phyloP scores from a whole-genome alignment of 2,113 vertebrate species.

The Gadus chalcogrammus region DNA sequence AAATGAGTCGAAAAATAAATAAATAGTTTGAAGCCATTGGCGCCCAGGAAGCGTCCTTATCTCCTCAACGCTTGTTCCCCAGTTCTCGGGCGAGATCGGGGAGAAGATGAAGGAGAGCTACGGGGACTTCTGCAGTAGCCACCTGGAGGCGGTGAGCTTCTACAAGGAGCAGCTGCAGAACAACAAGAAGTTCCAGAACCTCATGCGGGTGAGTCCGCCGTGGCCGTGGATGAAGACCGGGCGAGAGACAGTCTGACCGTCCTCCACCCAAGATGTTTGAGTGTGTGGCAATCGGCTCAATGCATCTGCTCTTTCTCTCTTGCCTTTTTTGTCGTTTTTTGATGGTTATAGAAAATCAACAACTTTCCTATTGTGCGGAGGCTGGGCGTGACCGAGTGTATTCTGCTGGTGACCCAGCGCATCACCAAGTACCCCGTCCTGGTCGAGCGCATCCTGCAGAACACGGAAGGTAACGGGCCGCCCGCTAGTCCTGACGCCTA shows the following conservation, averaged over 20 bases:
- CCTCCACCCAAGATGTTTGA: background rate
- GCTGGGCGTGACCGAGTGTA: constrained; percentile 88
- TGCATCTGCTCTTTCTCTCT: background rate
- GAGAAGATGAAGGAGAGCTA: constrained; percentile 89
- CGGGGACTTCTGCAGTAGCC: constrained; percentile 84
- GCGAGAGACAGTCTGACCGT: background rate
- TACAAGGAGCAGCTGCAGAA: constrained; percentile 91
- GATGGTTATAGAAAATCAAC: constrained; percentile 81
- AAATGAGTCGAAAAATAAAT: no score
- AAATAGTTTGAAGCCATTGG: no score
- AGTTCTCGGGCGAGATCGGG: constrained; percentile 94
- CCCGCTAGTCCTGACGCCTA: no score
- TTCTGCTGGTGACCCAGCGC: constrained; percentile 92
- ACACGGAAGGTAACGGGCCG: constrained; percentile 81
- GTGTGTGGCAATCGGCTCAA: background rate
- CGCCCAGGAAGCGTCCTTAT: no score
- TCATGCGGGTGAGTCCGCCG: constrained; percentile 82
- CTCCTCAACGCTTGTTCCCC: background rate
- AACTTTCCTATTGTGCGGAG: constrained; percentile 85
- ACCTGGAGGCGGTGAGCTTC: constrained; percentile 84
- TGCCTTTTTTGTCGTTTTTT: background rate
- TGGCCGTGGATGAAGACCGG: background rate
- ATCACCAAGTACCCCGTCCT: constrained; percentile 95
- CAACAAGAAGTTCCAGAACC: constrained; percentile 93
- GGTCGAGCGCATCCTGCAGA: constrained; percentile 87